Percentiles rank a stretch among this genome's conserved stretches.
These are phyloP conservation scores for Tyrannus savana DNA, from an alignment of 2,113 vertebrate genomes.

Conservation along the genomic window DNA sequence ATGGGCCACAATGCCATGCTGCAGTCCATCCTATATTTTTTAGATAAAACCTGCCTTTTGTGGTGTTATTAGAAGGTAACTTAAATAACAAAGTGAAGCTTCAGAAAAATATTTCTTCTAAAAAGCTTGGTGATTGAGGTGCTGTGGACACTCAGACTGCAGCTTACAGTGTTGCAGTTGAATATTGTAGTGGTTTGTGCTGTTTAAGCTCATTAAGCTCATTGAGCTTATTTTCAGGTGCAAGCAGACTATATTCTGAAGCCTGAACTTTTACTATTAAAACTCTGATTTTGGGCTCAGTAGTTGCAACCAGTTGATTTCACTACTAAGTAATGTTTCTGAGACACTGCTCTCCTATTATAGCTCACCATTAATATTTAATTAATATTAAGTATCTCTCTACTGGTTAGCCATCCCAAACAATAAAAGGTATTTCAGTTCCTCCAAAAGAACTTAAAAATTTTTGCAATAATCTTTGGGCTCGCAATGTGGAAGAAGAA, in stretches of 20 bases:
- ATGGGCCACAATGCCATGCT: neutral
- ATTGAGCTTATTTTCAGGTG: neutral
- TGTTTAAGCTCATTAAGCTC: neutral
- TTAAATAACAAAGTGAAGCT: neutral
- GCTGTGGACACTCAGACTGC: neutral
- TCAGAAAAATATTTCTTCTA: neutral
- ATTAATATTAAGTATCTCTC: neutral
- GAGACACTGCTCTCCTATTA: neutral
- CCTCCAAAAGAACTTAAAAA: neutral
- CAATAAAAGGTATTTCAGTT: neutral
- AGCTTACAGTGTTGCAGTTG: neutral
- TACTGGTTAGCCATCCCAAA: neutral
- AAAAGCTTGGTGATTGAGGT: neutral
- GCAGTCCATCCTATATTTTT: neutral
- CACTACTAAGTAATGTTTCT: neutral
- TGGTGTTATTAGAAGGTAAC: neutral
- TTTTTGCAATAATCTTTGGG: neutral
- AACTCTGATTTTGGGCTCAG: neutral
- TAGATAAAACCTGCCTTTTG: neutral
- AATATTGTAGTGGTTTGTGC: neutral
- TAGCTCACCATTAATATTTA: neutral
- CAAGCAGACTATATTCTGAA: neutral
- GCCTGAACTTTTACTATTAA: neutral
- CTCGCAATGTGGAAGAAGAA: neutral
- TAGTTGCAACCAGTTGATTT: neutral